These are phyloP conservation scores for Apeira syringaria DNA, from an alignment of 2,888 invertebrate genomes.

Conservation along the genomic window DNA sequence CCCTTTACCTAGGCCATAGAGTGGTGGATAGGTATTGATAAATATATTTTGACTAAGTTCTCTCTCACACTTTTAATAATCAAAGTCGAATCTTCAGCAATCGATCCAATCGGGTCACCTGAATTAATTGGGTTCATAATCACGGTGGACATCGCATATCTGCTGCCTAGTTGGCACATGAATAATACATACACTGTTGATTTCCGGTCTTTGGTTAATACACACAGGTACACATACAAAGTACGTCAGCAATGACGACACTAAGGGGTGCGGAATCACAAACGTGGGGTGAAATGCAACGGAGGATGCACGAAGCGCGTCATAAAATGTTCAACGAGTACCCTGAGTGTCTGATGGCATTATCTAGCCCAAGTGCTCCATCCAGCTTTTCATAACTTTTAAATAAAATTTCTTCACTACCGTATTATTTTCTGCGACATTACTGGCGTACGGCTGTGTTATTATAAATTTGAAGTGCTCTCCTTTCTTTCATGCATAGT, in stretches of 20 bases:
- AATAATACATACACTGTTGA: conserved; percentile 18
- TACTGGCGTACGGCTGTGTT: conserved; percentile 23
- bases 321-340: conserved; percentile 80
- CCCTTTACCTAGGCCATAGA: no score
- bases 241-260: conserved; percentile 11
- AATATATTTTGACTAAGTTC: no score
- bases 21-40: no score
- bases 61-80: no score
- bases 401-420: conserved; percentile 67
- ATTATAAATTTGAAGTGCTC: conserved; percentile 25
- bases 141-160: no score
- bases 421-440: conserved; percentile 30
- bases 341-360: conserved; percentile 73
- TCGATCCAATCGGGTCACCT: no score
- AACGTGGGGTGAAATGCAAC: conserved; percentile 53
- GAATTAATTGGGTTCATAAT: no score
- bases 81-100: no score
- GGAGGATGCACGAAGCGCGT: conserved; percentile 71
- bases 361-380: conserved; percentile 74
- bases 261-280: conserved; percentile 46
- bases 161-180: no score
- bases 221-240: conserved; percentile 27
- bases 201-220: conserved; percentile 18
- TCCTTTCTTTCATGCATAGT: conserved; percentile 9
- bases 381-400: conserved; percentile 69